Evolutionary conservation across 2,888 invertebrate species (phyloP).

Genomic region (Suillia variegata): DNA sequence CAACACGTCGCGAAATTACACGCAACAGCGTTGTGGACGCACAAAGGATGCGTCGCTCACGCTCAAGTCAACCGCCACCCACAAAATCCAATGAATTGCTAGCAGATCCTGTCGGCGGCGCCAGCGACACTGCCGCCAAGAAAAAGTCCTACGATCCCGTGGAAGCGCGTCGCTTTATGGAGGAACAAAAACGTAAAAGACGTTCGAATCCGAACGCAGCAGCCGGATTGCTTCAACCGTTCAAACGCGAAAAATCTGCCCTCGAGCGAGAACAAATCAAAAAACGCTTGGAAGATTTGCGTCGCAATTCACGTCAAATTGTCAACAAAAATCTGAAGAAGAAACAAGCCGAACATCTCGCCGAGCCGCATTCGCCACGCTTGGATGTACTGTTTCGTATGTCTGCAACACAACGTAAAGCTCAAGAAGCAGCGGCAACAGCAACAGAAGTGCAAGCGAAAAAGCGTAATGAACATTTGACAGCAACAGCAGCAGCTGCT

Average conservation of each 20-base stretch:
- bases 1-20: slow-evolving; percentile 11
- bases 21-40: background rate
- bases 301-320: slow-evolving; percentile 60
- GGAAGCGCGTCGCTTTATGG: slow-evolving; percentile 65
- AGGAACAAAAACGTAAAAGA: slow-evolving; percentile 64
- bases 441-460: no score
- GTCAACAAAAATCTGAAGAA: slow-evolving; percentile 58
- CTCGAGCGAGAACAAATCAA: slow-evolving; percentile 58
- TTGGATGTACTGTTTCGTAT: no score
- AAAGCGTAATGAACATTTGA: no score
- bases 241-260: slow-evolving; percentile 15
- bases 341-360: slow-evolving; percentile 25
- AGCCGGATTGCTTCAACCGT: background rate
- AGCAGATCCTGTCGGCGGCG: background rate
- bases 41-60: slow-evolving; percentile 24
- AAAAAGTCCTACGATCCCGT: slow-evolving; percentile 62
- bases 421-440: no score
- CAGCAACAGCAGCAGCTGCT: no score
- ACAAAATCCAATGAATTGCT: slow-evolving; percentile 16
- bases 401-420: no score
- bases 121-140: slow-evolving; percentile 31
- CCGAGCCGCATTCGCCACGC: no score
- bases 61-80: slow-evolving; percentile 28
- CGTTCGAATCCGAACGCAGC: slow-evolving; percentile 37
- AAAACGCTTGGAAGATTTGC: slow-evolving; percentile 62